Conservation (phyloP, 2,113 vertebrate species). For the Origma solitaria region DNA sequence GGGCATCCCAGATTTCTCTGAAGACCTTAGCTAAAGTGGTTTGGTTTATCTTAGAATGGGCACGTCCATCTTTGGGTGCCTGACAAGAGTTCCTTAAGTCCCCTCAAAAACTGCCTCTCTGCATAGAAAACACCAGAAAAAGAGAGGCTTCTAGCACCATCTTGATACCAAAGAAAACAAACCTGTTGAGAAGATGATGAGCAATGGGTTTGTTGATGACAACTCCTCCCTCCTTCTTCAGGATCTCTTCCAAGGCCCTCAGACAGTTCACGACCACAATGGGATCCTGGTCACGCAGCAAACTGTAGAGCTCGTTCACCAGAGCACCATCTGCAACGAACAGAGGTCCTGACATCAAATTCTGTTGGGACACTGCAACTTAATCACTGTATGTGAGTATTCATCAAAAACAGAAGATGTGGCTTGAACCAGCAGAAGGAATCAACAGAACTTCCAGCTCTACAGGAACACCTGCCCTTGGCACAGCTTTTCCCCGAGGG, state of each 20-base stretch:
- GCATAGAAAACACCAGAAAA: background rate
- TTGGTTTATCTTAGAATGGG: background rate
- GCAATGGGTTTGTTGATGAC: slow-evolving; percentile 97
- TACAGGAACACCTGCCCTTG: background rate
- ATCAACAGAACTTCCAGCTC: background rate
- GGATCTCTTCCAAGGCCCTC: slow-evolving; percentile 90
- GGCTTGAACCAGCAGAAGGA: background rate
- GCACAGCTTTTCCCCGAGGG: background rate
- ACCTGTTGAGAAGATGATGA: slow-evolving; percentile 97
- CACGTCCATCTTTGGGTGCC: background rate
- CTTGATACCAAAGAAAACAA: background rate
- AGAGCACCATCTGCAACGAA: slow-evolving; percentile 77
- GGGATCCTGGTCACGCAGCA: slow-evolving; percentile 93
- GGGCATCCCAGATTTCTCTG: background rate
- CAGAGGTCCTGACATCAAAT: background rate
- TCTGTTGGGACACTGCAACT: rapidly evolving
- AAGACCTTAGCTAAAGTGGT: background rate
- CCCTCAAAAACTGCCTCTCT: background rate
- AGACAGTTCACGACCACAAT: slow-evolving; percentile 96
- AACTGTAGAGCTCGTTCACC: slow-evolving; percentile 93
- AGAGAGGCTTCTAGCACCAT: background rate
- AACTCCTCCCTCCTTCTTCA: slow-evolving; percentile 90
- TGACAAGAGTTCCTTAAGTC: background rate
- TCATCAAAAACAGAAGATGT: rapidly evolving
- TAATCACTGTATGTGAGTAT: rapidly evolving